phyloP scores from a whole-genome alignment of 2,797 vertebrate species.

The Danio jaintianensis region DNA sequence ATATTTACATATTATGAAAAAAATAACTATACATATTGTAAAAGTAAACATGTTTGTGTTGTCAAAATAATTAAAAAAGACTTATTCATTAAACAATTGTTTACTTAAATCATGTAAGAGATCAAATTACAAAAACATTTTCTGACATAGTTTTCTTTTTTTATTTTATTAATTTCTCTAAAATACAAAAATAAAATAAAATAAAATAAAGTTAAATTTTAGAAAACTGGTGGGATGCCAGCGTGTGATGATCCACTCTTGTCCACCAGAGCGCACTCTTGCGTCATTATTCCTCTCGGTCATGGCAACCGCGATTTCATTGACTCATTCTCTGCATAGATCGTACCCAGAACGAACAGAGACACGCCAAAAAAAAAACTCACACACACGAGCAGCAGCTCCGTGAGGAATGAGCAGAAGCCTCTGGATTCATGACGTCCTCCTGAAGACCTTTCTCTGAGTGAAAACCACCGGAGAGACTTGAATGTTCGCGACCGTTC shows the following conservation, averaged over 20 bases:
- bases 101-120: too few species aligned
- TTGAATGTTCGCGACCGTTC: not conserved
- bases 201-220: accelerated
- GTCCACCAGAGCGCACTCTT: slow-evolving; percentile 68
- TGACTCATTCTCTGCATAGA: slow-evolving; percentile 77
- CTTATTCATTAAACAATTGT: too few species aligned
- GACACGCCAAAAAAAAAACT: slow-evolving; percentile 69
- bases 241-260: not conserved
- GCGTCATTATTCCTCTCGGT: slow-evolving; percentile 15
- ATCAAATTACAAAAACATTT: too few species aligned
- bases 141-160: too few species aligned
- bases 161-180: not conserved
- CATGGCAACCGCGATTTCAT: slow-evolving; percentile 50
- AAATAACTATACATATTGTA: too few species aligned
- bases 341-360: slow-evolving; percentile 85
- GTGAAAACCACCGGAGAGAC: not conserved
- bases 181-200: not conserved
- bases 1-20: too few species aligned
- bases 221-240: not conserved
- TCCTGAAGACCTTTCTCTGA: not conserved
- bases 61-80: too few species aligned
- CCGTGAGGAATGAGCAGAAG: slow-evolving; percentile 53
- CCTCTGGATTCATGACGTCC: slow-evolving; percentile 40
- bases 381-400: slow-evolving; percentile 56
- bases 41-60: too few species aligned